Evolutionary conservation across 2,888 invertebrate species (phyloP), one percentile per base, ranked within the genome.

Genomic region (Drosophila villosipedis): DNA sequence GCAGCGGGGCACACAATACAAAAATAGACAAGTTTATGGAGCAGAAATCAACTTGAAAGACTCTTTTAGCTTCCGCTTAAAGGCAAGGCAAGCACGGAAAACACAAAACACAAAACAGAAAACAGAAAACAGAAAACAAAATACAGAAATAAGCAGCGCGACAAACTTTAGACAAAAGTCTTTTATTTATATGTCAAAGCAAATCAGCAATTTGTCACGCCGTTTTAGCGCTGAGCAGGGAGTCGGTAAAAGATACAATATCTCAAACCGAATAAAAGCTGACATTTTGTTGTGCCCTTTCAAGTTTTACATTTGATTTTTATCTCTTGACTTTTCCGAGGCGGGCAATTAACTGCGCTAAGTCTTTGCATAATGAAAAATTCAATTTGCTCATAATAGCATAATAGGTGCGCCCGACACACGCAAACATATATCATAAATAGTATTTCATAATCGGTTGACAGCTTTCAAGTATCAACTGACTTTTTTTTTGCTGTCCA

Each of bases 31-130:
- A 85, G 89, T 85, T 85, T 85, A 85, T 85, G 85, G 90, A 85
- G 85, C 90, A 85, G 85, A 85, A 85, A 90, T 89, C 85, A 85
- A 85, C 76, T 90, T 85, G 80, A 88, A 85, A 85, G 89, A 90
- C 62, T 84, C 84, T 83, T 77, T 90, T 85, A 90, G 85, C 85
- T 85, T 90, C 90, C 90, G 85, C 86, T 75, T 82, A 78, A 74
- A 62, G 70, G 77, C 41, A 68, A 43, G 47, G 47, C 16, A 22
- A 31, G 54, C 49, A 53, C 22, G 14, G 39, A 22, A 43, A 28
- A 49, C 10, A 7, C n/a, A 35, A 39, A 55, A 31, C 31, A 33
- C 0, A 30, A 30, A 30, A 30, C 30, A 30, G 0, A 33, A 12
- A 12, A 55, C 55, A 37, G 19, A 33, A 33, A 28, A 59, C 50